These are phyloP conservation scores for Cercopithecus hamlyni DNA, from an alignment of 2,797 vertebrate species.

Conservation along the genomic window DNA sequence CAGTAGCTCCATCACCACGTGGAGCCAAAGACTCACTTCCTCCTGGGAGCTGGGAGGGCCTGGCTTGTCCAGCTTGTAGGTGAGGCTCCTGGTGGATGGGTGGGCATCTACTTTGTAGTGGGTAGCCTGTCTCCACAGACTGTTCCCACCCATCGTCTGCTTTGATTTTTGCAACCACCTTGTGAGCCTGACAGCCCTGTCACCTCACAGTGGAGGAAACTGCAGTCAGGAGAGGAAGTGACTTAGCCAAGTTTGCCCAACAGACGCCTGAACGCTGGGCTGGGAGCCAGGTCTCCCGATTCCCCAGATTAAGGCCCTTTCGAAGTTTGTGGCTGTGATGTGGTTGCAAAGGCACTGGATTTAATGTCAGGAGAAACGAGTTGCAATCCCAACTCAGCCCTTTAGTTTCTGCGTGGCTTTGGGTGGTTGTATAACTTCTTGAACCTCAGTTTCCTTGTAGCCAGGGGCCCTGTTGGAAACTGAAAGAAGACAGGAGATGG, in stretches of 20 bases:
- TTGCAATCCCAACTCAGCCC: neutral
- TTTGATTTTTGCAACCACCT: neutral
- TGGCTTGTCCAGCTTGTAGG: neutral
- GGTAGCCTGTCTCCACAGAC: neutral
- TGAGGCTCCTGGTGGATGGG: neutral
- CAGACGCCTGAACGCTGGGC: neutral
- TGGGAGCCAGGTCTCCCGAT: neutral
- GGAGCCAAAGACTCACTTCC: neutral
- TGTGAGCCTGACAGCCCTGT: neutral
- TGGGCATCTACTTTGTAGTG: neutral
- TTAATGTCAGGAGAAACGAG: neutral
- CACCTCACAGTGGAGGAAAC: neutral
- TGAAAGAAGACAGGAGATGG: neutral
- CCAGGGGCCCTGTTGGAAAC: neutral
- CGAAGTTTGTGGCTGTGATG: neutral
- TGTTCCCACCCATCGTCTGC: no score
- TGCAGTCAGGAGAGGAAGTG: neutral
- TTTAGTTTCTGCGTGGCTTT: neutral
- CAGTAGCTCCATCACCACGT: neutral
- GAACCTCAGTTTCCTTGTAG: neutral
- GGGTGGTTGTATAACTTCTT: neutral
- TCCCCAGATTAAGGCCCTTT: neutral
- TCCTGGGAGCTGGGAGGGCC: neutral
- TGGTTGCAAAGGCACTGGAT: neutral
- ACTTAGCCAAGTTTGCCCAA: constrained; percentile 28